Conservation (phyloP, 2,888 invertebrate genomes). For the Eilema griseolum region DNA sequence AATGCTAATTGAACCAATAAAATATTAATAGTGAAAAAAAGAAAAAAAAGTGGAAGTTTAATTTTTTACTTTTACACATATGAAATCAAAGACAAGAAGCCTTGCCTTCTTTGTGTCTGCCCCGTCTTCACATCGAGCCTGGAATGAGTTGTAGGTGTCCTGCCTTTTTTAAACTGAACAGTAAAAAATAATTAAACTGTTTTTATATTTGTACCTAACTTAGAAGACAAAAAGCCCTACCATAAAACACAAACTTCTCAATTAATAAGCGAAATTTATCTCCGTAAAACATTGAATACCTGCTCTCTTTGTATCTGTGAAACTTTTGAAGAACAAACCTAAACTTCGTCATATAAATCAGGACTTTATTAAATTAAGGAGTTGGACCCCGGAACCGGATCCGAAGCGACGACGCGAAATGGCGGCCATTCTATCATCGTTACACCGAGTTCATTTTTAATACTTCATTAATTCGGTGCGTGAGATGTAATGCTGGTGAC, state of each 20-base stretch:
- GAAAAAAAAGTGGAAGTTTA: neutral
- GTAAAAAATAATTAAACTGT: neutral
- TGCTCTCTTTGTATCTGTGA: constrained; percentile 21
- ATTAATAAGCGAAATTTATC: constrained; percentile 23
- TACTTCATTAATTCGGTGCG: constrained; percentile 31
- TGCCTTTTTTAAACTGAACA: neutral
- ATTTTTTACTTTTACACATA: neutral
- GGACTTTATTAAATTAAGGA: constrained; percentile 27
- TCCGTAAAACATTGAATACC: constrained; percentile 30
- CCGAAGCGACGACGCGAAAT: constrained; percentile 23
- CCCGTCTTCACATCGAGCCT: neutral
- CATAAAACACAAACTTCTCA: constrained; percentile 13
- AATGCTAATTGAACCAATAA: neutral
- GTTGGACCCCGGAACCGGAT: constrained; percentile 11
- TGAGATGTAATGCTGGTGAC: constrained; percentile 9
- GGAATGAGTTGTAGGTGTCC: neutral
- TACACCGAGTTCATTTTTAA: constrained; percentile 32
- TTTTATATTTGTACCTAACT: neutral
- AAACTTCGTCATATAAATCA: constrained; percentile 36
- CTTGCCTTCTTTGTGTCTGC: neutral
- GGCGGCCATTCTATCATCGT: constrained; percentile 44
- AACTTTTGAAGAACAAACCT: constrained; percentile 21
- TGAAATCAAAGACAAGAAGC: neutral
- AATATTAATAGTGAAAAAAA: neutral
- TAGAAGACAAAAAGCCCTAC: neutral